phyloP scores from a whole-genome alignment of 92 coral and sea anemone genomes.

The Actinostola sp. region DNA sequence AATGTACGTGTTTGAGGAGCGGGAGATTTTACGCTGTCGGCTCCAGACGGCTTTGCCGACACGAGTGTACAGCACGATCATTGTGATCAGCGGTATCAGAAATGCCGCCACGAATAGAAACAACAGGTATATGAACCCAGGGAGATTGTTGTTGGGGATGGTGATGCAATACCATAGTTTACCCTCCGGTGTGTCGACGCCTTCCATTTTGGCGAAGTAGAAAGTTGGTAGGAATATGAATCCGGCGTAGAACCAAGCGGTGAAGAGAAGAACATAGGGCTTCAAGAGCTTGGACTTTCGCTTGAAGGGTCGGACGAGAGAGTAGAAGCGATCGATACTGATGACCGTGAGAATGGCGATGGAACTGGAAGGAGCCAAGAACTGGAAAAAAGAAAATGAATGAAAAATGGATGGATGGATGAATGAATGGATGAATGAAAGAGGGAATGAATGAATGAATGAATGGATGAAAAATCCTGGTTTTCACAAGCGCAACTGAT shows the following conservation, averaged over 20 bases:
- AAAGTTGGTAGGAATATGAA: constrained; percentile 73
- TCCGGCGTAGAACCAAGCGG: constrained; percentile 69
- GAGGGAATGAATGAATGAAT: too few relatives aligned
- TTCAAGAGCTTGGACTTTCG: constrained; percentile 54
- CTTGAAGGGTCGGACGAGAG: constrained; percentile 78
- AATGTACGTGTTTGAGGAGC: constrained; percentile 55
- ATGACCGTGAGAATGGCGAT: constrained; percentile 77
- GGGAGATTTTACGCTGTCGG: constrained; percentile 81
- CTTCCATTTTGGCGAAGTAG: constrained; percentile 64
- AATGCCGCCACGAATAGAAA: constrained; percentile 69
- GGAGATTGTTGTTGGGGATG: constrained; percentile 67
- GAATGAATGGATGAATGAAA: too few relatives aligned
- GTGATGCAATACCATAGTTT: constrained; percentile 66
- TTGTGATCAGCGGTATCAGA: constrained; percentile 66
- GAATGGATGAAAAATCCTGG: too few relatives aligned
- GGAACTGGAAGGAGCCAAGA: constrained; percentile 88
- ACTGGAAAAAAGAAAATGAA: constrained; percentile 46
- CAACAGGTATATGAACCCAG: constrained; percentile 62
- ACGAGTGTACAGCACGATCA: constrained; percentile 65
- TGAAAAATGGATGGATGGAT: too few relatives aligned
- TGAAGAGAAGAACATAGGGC: constrained; percentile 48
- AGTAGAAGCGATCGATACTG: constrained; percentile 84
- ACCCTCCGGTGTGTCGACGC: constrained; percentile 45
- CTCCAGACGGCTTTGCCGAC: constrained; percentile 84
- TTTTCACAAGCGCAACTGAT: too few relatives aligned